Evolutionary conservation across 2,888 invertebrate genomes (phyloP).

Genomic region (Heteropelma amictum): DNA sequence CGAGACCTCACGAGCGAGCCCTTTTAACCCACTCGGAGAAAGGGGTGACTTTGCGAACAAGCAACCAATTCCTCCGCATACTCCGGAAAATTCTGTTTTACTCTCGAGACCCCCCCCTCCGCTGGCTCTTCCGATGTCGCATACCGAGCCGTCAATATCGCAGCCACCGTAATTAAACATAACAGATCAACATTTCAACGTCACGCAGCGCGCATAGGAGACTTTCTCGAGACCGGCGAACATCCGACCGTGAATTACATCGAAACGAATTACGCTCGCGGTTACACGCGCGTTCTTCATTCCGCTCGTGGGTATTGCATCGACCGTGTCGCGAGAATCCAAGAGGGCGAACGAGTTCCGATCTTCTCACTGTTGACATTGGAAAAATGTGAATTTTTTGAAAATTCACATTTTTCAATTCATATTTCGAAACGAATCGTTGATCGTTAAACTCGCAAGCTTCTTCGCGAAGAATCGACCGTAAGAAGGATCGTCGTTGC

Average conservation of each 20-base stretch:
- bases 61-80: constrained; percentile 58
- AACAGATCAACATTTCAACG: constrained; percentile 75
- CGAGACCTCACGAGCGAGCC: constrained; percentile 48
- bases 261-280: no score
- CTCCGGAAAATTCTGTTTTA: constrained; percentile 13
- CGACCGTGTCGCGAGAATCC: no score
- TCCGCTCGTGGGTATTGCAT: no score
- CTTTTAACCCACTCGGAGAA: constrained; percentile 66
- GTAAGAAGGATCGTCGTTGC: no score
- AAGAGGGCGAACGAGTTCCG: no score
- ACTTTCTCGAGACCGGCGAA: constrained; percentile 28
- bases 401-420: no score
- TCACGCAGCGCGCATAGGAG: constrained; percentile 72
- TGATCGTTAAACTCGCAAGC: no score
- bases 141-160: constrained; percentile 77
- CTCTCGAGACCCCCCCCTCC: constrained; percentile 42
- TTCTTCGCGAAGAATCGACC: no score
- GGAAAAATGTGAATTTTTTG: no score
- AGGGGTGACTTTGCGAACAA: constrained; percentile 75
- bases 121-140: constrained; percentile 52
- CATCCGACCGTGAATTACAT: neutral
- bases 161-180: constrained; percentile 76
- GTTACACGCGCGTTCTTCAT: no score
- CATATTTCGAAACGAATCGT: no score
- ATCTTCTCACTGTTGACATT: no score